Conservation (phyloP, 2,888 invertebrate species). For the Agonopterix arenella region DNA sequence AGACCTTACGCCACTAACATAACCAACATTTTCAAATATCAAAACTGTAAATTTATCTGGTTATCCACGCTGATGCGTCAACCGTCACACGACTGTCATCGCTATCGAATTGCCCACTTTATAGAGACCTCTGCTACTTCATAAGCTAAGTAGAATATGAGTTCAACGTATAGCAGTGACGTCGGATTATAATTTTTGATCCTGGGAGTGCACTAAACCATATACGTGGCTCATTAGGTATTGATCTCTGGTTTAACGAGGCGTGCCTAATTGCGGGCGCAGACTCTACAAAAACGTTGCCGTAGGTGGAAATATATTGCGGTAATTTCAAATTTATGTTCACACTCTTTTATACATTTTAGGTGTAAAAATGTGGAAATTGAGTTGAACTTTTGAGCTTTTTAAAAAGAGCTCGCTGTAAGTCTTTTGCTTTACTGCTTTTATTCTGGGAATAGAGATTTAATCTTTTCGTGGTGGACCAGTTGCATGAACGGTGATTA, state of each 20-base stretch:
- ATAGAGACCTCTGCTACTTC: background rate
- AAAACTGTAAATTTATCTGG: background rate
- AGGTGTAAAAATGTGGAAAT: background rate
- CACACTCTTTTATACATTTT: conserved; percentile 31
- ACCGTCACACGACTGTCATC: conserved; percentile 52
- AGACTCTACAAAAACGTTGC: conserved; percentile 41
- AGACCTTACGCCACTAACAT: conserved; percentile 18
- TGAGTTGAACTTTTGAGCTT: background rate
- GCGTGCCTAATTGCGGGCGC: conserved; percentile 59
- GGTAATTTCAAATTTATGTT: conserved; percentile 56
- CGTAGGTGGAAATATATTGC: conserved; percentile 36
- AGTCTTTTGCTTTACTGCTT: no score
- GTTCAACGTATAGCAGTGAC: conserved; percentile 30
- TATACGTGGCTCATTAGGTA: conserved; percentile 70
- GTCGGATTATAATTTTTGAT: conserved; percentile 62
- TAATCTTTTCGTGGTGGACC: no score
- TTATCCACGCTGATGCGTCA: conserved; percentile 27
- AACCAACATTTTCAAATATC: conserved; percentile 7
- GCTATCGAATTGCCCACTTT: conserved; percentile 9
- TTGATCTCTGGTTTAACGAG: conserved; percentile 65
- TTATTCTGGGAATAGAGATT: no score
- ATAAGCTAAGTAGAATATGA: background rate
- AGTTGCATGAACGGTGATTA: no score
- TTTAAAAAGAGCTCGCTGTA: background rate
- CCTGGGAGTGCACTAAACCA: conserved; percentile 61